These are phyloP conservation scores for Drosophila arizonae DNA, from an alignment of 1,140 invertebrate genomes.

Conservation along the genomic window DNA sequence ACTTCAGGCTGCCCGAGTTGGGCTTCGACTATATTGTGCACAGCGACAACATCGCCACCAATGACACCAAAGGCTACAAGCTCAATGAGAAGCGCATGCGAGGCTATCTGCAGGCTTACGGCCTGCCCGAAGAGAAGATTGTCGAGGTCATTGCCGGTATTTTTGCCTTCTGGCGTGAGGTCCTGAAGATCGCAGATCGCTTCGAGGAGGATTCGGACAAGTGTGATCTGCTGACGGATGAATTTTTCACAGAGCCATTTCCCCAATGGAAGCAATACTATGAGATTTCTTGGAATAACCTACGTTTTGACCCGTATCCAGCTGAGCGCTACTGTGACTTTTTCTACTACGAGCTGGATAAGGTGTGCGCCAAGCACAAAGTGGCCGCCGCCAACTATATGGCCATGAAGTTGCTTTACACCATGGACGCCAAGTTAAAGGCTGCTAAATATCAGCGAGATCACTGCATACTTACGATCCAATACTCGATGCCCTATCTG, in stretches of 20 bases:
- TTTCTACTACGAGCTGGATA: conserved; percentile 60
- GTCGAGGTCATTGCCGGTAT: conserved; percentile 46
- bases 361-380: conserved; percentile 55
- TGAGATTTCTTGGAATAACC: conserved; percentile 67
- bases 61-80: conserved; percentile 54
- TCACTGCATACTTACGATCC: conserved; percentile 48
- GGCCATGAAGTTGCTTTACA: conserved; percentile 63
- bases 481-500: conserved; percentile 39
- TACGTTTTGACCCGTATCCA: conserved; percentile 16
- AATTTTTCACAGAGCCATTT: not conserved
- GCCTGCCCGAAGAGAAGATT: conserved; percentile 49
- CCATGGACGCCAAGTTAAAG: conserved; percentile 62
- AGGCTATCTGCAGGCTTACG: conserved; percentile 50
- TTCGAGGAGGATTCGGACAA: conserved; percentile 48
- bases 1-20: conserved; percentile 67
- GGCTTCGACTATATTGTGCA: conserved; percentile 73
- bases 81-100: conserved; percentile 65
- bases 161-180: conserved; percentile 67
- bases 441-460: conserved; percentile 76
- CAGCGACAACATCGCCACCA: conserved; percentile 58
- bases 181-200: conserved; percentile 43
- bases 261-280: conserved; percentile 54
- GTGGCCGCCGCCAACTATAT: conserved; percentile 70
- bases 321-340: conserved; percentile 39
- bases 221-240: conserved; percentile 12